Percentiles rank a stretch among this genome's conserved stretches.
phyloP scores from a whole-genome alignment of 2,888 invertebrate species.

The Platypus cylindrus region DNA sequence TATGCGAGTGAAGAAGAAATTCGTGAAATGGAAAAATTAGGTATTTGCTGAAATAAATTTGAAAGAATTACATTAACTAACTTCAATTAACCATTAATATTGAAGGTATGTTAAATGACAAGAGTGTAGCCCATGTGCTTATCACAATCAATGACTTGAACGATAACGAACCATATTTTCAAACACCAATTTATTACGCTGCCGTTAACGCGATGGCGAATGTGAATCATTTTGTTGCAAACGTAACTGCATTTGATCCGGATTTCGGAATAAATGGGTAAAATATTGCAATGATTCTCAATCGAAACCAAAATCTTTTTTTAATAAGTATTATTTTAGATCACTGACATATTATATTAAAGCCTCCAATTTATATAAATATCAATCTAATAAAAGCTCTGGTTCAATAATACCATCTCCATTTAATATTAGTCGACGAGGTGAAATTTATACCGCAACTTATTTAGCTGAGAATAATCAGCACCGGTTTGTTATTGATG shows the following conservation, averaged over 20 bases:
- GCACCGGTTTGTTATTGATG: constrained; percentile 71
- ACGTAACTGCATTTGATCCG: constrained; percentile 68
- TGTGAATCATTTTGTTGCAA: constrained; percentile 59
- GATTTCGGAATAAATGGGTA: constrained; percentile 49
- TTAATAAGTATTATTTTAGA: constrained; percentile 37
- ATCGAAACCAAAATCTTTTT: neutral
- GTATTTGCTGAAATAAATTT: constrained; percentile 5
- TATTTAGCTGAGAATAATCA: constrained; percentile 84
- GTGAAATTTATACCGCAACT: constrained; percentile 60
- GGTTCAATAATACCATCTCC: constrained; percentile 84
- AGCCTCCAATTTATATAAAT: constrained; percentile 70
- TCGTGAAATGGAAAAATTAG: constrained; percentile 32
- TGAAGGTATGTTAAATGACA: constrained; percentile 37
- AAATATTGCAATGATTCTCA: constrained; percentile 1
- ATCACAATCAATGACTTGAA: constrained; percentile 70
- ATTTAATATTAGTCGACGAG: constrained; percentile 63
- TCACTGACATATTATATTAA: constrained; percentile 69
- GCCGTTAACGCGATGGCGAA: constrained; percentile 68
- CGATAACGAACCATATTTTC: constrained; percentile 62
- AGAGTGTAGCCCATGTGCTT: constrained; percentile 57
- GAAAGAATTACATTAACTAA: neutral
- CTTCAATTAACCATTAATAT: constrained; percentile 1
- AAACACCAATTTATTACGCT: constrained; percentile 30
- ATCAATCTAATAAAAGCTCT: constrained; percentile 59
- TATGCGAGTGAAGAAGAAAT: constrained; percentile 43